Conservation (phyloP, 2,113 vertebrate genomes). For the Pogonocichla stellata region DNA sequence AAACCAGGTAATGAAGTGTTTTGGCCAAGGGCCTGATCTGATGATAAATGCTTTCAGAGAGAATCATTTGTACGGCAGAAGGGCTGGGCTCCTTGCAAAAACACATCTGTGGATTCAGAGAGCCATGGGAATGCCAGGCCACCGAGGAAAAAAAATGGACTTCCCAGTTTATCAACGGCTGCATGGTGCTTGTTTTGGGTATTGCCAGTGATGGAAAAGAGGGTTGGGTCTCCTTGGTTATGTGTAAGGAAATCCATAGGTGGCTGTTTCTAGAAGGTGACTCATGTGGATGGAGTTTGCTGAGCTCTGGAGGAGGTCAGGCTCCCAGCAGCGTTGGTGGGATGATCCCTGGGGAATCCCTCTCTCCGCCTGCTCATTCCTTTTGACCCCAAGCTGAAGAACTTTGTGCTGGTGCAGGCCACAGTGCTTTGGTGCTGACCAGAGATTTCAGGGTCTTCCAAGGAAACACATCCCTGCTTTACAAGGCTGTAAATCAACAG, state of each 20-base stretch:
- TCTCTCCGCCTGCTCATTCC: fast-evolving
- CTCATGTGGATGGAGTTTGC: not conserved
- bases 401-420: not conserved
- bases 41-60: constrained; percentile 44
- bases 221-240: not conserved
- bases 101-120: not conserved
- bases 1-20: constrained; percentile 6
- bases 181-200: fast-evolving
- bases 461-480: not conserved
- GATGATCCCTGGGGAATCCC: not conserved
- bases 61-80: not conserved
- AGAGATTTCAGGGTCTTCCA: not conserved
- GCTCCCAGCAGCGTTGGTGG: fast-evolving
- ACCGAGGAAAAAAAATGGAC: fast-evolving
- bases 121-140: not conserved
- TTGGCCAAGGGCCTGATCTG: constrained; percentile 43
- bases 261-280: not conserved
- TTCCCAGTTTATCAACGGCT: not conserved
- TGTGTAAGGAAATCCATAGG: not conserved
- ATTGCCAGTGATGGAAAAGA: not conserved
- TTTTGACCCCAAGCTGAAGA: fast-evolving
- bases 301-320: not conserved
- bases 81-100: not conserved
- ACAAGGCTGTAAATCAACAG: not conserved
- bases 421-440: not conserved